Percentiles rank a stretch among this genome's conserved stretches.
These are phyloP conservation scores for Galerucella calmariensis DNA, from an alignment of 2,888 invertebrate species.

Conservation along the genomic window DNA sequence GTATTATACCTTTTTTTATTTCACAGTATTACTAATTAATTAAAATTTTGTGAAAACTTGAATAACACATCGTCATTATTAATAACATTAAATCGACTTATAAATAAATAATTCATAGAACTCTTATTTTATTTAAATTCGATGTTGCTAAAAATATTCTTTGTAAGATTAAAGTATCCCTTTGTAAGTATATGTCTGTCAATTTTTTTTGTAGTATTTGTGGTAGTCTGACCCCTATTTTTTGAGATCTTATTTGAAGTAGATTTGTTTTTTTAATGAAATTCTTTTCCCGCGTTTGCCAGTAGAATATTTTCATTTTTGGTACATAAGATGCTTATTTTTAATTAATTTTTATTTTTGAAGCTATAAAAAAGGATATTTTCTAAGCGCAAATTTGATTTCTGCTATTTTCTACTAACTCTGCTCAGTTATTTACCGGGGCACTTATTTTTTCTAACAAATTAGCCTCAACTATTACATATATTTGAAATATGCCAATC, in stretches of 20 bases:
- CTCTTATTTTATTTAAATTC: neutral
- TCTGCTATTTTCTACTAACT: neutral
- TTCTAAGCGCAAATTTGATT: neutral
- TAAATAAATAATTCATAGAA: too few species aligned
- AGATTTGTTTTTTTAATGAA: neutral
- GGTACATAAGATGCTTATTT: neutral
- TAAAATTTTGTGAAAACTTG: too few species aligned
- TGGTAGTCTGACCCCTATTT: slow-evolving; percentile 1
- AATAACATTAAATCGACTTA: too few species aligned
- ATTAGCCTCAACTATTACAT: too few species aligned
- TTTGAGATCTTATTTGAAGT: neutral
- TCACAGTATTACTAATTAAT: too few species aligned
- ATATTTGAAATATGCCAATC: too few species aligned
- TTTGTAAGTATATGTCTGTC: slow-evolving; percentile 39
- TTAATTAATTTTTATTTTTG: neutral
- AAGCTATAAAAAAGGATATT: neutral
- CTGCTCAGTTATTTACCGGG: too few species aligned
- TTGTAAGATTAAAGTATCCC: neutral
- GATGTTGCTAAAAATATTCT: neutral
- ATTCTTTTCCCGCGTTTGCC: neutral
- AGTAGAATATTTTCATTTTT: neutral
- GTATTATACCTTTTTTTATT: too few species aligned
- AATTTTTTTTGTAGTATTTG: slow-evolving; percentile 29
- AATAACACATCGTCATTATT: too few species aligned
- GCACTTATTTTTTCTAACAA: too few species aligned